phyloP scores from a whole-genome alignment of 2,888 invertebrate genomes.

The Acrobasis suavella region DNA sequence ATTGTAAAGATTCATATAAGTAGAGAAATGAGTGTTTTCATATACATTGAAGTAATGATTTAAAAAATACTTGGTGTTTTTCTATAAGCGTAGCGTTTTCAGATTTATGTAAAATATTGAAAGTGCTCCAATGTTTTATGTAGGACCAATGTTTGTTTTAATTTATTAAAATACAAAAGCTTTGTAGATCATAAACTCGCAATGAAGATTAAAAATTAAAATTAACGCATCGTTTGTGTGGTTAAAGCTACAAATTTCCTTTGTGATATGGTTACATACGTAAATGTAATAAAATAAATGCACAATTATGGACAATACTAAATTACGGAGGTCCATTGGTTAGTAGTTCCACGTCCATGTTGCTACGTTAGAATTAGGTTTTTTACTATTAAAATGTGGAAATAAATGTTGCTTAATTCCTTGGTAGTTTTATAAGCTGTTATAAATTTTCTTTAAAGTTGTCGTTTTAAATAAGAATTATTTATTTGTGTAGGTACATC shows the following conservation, averaged over 20 bases:
- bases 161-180: slow-evolving; percentile 44
- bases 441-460: slow-evolving; percentile 10
- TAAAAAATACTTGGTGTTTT: slow-evolving; percentile 60
- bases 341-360: slow-evolving; percentile 71
- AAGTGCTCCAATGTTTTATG: slow-evolving; percentile 43
- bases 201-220: slow-evolving; percentile 23
- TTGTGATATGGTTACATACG: slow-evolving; percentile 68
- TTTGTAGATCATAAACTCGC: slow-evolving; percentile 29
- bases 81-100: slow-evolving; percentile 55
- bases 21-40: slow-evolving; percentile 65
- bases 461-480: neutral
- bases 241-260: slow-evolving; percentile 54
- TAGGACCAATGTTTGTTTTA: slow-evolving; percentile 61
- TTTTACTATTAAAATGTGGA: slow-evolving; percentile 60
- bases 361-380: slow-evolving; percentile 60
- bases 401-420: slow-evolving; percentile 52
- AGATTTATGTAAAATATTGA: slow-evolving; percentile 37
- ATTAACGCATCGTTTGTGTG: slow-evolving; percentile 35
- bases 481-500: slow-evolving; percentile 20
- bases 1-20: slow-evolving; percentile 47
- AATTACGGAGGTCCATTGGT: slow-evolving; percentile 74
- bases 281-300: slow-evolving; percentile 61
- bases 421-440: slow-evolving; percentile 22
- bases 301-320: slow-evolving; percentile 81
- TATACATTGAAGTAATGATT: slow-evolving; percentile 51